Evolutionary conservation across 2,797 vertebrate species (phyloP).

Genomic region (Nannoperca obscura): DNA sequence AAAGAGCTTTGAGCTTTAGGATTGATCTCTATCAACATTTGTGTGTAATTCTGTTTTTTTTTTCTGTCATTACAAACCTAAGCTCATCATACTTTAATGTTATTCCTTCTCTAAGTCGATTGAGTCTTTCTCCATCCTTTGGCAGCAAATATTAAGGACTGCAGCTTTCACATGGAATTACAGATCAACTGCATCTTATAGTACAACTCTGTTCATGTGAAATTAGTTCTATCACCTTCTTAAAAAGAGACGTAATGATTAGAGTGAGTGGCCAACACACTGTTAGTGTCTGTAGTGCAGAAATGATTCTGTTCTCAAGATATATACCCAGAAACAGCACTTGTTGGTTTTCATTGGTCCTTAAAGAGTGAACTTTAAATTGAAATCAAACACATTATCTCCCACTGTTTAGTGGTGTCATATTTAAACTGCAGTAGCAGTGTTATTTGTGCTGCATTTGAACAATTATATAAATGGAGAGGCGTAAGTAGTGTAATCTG

Average conservation of each 20-base stretch:
- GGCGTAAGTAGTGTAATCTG: background rate
- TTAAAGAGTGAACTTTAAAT: background rate
- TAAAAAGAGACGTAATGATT: background rate
- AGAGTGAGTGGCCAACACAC: background rate
- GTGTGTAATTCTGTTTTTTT: conserved; percentile 56
- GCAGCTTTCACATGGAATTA: conserved; percentile 56
- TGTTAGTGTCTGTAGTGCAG: conserved; percentile 7
- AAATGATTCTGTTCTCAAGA: background rate
- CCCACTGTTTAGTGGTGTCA: background rate
- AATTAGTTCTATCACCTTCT: conserved; percentile 11
- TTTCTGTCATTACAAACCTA: conserved; percentile 46
- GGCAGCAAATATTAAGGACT: conserved; percentile 43
- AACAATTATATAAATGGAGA: background rate
- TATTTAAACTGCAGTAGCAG: background rate
- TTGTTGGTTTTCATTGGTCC: background rate
- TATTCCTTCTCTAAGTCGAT: conserved; percentile 54
- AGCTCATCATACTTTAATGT: conserved; percentile 64
- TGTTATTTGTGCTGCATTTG: too few species aligned
- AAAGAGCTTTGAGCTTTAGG: conserved; percentile 39
- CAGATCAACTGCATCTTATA: conserved; percentile 36
- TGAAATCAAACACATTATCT: too few species aligned
- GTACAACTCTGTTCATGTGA: conserved; percentile 19
- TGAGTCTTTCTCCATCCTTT: conserved; percentile 43
- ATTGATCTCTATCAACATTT: conserved; percentile 62
- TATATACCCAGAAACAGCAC: background rate